Evolutionary conservation across 2,888 invertebrate genomes (phyloP), one percentile per base, ranked within the genome.

Genomic region (Cloeon dipterum): DNA sequence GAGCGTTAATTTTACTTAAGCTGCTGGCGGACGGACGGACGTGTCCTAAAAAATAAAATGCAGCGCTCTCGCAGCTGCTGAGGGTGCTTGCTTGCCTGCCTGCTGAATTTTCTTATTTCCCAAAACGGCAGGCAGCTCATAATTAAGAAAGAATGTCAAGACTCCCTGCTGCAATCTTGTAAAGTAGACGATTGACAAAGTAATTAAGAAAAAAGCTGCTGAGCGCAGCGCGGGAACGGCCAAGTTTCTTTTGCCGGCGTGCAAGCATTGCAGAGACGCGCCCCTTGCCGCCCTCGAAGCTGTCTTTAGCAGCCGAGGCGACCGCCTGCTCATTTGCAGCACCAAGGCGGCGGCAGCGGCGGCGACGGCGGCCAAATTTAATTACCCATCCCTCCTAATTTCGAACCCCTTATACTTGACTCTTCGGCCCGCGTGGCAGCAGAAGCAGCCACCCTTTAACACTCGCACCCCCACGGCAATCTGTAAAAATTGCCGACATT

Each of bases 281-380:
- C n/a, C n/a, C n/a, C n/a, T n/a, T n/a, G n/a, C 8, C 29, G n/a
- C 29, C 16, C 29, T 23, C 8, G 23, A 23, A 10, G 29, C 29
- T 29, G 29, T 29, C 29, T 29, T 29, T 14, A 16, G 16, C 29
- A 29, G 7, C 16, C 16, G n/a, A 29, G 16, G 29, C 29, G 14
- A 29, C 13, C 29, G 13, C n/a, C n/a, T n/a, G n/a, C 29, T 53
- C 53, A 55, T 55, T 55, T 54, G 51, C 51, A 50, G 49, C 48
- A 51, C 54, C 54, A 54, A 54, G 52, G 53, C 49, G 49, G n/a
- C n/a, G 29, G 29, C 29, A 29, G n/a, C n/a, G n/a, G n/a, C n/a
- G 52, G 53, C 49, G 49, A n/a, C n/a, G 29, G 29, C 29, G 29
- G 29, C 29, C 16, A 29, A 29, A 29, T 29, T 29, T 29, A 29